These are phyloP conservation scores for Sepiola atlantica DNA, from an alignment of 2,888 invertebrate genomes.

Conservation along the genomic window DNA sequence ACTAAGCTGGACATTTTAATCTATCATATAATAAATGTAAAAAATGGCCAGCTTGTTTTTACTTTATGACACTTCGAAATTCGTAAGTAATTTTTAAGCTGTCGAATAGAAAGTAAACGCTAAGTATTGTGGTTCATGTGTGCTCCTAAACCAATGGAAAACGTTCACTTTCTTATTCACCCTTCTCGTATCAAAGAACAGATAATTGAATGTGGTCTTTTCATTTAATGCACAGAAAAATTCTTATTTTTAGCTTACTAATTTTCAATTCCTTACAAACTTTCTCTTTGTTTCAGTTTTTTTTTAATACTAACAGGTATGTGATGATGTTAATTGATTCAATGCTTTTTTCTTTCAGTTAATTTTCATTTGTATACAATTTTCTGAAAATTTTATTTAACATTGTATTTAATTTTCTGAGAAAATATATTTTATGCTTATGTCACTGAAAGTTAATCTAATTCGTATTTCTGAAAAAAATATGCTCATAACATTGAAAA, in stretches of 20 bases:
- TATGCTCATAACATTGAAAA: background rate
- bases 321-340: background rate
- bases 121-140: too few species aligned
- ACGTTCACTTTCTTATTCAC: too few species aligned
- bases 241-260: background rate
- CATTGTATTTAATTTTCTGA: background rate
- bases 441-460: background rate
- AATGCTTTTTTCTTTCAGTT: background rate
- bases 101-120: too few species aligned
- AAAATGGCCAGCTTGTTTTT: too few species aligned
- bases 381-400: background rate
- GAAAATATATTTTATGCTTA: background rate
- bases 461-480: background rate
- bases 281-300: background rate
- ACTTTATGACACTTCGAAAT: too few species aligned
- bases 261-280: background rate
- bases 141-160: too few species aligned
- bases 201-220: background rate
- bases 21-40: too few species aligned
- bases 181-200: too few species aligned
- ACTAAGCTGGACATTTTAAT: too few species aligned
- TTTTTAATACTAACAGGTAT: background rate
- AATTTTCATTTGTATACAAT: background rate
- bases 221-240: background rate
- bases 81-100: too few species aligned